Base-by-base conservation (phyloP, 2,888 invertebrate species). In the Empis stercorea region DNA sequence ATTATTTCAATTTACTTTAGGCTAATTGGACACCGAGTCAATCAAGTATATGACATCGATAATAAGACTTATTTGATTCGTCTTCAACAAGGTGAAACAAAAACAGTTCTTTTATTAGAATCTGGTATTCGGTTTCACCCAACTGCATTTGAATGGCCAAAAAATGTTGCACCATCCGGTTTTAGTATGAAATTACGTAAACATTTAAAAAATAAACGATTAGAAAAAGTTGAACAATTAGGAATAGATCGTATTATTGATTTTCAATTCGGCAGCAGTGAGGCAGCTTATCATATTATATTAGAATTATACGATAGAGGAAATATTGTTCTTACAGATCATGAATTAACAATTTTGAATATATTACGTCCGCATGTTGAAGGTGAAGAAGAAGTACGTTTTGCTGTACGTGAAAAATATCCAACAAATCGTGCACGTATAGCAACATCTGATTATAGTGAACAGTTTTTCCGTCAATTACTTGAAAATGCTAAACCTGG, bases 141-240 rank as follows among this genome's bases (percentile, higher is more conserved):
- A 6, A 99, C 99, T 11, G 84, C 79, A 36, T 99, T 92, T 71
- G 96, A 97, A 64, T 99, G 99, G 97, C 96, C 97, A 0, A 99
- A 99, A 71, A 94, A 93, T 76, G 78, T 83, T 37, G 87, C 87
- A 7, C 96, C 92, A 1, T 94, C 93, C 0, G 92, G 94, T 2
- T 97, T 97, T 64, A 87, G 92, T 52, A 99, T 99, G 97, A 99
- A 99, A 76, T 74, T 99, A 64, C 75, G 99, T 45, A 99, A 99
- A 71, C 99, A 99, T 70, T 73, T 99, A 38, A 89, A 88, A 63
- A 95, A 96, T 68, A 93, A 96, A 64, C 79, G 99, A 4, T 71
- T 99, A 3, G 96, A 96, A 69, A 78, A 74, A 43, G 71, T 96
- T 0, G 72, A 71, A 3, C 96, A 97, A 70, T 67, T 99, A 1